Base-by-base conservation (phyloP, 1,140 invertebrate genomes). In the Bombus sylvicola region DNA sequence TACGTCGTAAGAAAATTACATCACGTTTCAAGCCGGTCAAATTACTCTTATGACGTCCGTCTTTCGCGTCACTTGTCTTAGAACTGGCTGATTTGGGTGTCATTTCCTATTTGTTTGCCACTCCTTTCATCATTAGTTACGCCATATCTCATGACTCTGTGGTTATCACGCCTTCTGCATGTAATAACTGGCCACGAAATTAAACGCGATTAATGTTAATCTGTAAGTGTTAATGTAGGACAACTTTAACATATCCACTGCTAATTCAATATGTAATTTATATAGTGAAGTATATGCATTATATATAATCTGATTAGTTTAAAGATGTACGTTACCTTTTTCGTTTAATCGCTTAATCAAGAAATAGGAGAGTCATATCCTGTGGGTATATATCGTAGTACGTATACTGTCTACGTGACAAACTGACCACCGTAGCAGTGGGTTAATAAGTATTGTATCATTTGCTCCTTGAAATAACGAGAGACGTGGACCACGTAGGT, bases 1-100 rank as follows among this genome's bases (percentile, higher is more conserved):
- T 69, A 69, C 31, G 25, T 69, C 34, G 34, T 80, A 53, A 25
- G 43, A 18, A 47, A 80, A 69, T 80, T 69, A 80, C 64, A 69
- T 80, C 78, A 53, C 43, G 31, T 69, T 43, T 31, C 64, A 31
- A 37, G 43, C 78, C 43, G 34, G 25, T 80, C n/a, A 47, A 53
- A 69, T 80, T 69, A 80, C 78, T 47, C 8, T 13, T 18, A 25
- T 78, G 41, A 68, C 77, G 77, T 47, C 15, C 22, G 39, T 79
- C 41, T 28, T 37, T 34, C 6, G 43, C 78, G 78, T 66, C 43
- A 68, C 25, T 68, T 66, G 66, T 64, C 59, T 47, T 53, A 31
- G 62, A 79, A 8, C 25, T 53, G 64, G 34, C 4, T 34, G 43
- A 69, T 53, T 53, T 31, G 13, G 62, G 39, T 47, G 4, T 39